Evolutionary conservation across 2,888 invertebrate species (phyloP), one percentile per base, ranked within the genome.

Genomic region (Unio delphinus): DNA sequence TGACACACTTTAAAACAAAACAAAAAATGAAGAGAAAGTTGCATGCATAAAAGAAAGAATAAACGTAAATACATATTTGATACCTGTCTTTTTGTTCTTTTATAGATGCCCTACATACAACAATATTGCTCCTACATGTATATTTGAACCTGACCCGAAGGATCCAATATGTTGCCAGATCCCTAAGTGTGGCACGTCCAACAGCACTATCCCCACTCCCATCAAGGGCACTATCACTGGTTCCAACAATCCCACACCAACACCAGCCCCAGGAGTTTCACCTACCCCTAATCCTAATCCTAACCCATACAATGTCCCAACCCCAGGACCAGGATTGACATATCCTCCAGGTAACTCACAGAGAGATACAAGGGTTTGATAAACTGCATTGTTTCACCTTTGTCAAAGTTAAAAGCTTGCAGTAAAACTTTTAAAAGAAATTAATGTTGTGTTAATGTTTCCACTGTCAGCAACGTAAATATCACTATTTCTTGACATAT

Each of bases 141-240:
- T 79, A n/a, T 76, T 81, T 72, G 83, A 83, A 34, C 79, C 84
- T 7, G 84, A 84, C 70, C 80, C 83, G 8, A 70, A 70, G 18
- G 84, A 84, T 68, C 83, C 84, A n/a, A 67, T 76, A 20, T 84
- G 84, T 67, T 84, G 84, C 63, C 72, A 79, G 78, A 72, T 80
- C 34, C 84, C 84, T 63, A 70, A 81, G 63, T 84, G 84, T 65
- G 64, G 68, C 55, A 64, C 61, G 23, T 68, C 73, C 7, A 77
- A 72, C 64, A 70, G 72, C 65, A 70, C 70, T 7, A 70, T 68
- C 26, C 74, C 79, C 4, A 63, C 69, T 34, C 73, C 78, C 55
- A 63, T 68, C 23, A 30, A 70, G 54, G 80, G 78, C 54, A 69
- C 73, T 20, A 75, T 79, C 66, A 79, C 79, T 54, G 82, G 82